Conservation (phyloP, 2,797 vertebrate genomes). For the Coregonus sp. region DNA sequence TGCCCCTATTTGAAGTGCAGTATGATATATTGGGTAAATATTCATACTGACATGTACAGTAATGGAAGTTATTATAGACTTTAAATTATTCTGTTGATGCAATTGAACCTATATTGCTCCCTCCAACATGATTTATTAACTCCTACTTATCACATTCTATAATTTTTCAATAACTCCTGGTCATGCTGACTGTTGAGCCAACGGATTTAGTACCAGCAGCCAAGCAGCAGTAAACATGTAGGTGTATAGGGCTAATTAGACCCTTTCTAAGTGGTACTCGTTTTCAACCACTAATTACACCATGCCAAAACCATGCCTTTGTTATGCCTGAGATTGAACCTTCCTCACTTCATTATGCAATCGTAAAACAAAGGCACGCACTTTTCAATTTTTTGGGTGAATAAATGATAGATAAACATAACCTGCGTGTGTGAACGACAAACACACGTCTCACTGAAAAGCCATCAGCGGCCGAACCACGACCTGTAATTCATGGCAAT, state of each 20-base stretch:
- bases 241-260: slow-evolving; percentile 66
- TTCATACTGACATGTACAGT: neutral
- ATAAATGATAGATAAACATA: slow-evolving; percentile 12
- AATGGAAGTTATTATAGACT: neutral
- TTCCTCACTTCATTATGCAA: slow-evolving; percentile 31
- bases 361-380: neutral
- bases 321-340: slow-evolving; percentile 41
- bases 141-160: neutral
- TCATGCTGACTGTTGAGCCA: neutral
- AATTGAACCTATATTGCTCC: neutral
- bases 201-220: neutral
- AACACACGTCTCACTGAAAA: neutral
- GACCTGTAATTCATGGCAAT: slow-evolving; percentile 27
- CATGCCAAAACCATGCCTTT: slow-evolving; percentile 61
- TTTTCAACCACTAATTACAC: slow-evolving; percentile 77
- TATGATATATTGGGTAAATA: neutral
- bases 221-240: slow-evolving; percentile 53
- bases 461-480: neutral
- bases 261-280: slow-evolving; percentile 65
- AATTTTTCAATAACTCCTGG: neutral
- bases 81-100: neutral
- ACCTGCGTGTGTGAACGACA: slow-evolving; percentile 17
- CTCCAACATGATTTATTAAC: neutral
- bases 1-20: neutral
- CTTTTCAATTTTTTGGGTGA: neutral